Evolutionary conservation across 2,797 vertebrate species (phyloP).

Genomic region (Tiaroga cobitis): DNA sequence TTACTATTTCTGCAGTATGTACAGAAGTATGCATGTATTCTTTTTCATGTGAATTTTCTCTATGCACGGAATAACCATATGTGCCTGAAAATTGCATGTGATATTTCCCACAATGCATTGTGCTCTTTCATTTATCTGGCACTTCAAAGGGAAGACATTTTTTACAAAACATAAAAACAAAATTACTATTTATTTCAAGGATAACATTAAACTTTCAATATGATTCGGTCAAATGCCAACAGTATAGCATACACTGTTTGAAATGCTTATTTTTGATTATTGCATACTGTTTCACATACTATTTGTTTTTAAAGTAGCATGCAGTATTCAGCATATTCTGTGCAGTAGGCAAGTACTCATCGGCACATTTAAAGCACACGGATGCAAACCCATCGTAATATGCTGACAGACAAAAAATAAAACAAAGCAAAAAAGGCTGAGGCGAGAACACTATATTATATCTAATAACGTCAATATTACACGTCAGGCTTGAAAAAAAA

Average conservation of each 20-base stretch:
- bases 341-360: background rate
- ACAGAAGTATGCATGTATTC: background rate
- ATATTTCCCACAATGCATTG: background rate
- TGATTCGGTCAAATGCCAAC: background rate
- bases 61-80: background rate
- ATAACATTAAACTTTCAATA: background rate
- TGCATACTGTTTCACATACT: no score
- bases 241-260: background rate
- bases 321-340: background rate
- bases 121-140: background rate
- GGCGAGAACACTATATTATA: conserved; percentile 44
- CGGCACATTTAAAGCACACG: background rate
- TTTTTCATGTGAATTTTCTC: background rate
- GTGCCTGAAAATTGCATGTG: background rate
- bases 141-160: background rate
- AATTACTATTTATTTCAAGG: background rate
- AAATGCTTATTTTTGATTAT: background rate
- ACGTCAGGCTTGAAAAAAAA: conserved; percentile 45
- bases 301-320: background rate
- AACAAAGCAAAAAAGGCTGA: conserved; percentile 10
- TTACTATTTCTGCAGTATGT: background rate
- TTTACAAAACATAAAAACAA: background rate
- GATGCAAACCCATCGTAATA: background rate
- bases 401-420: conserved; percentile 51
- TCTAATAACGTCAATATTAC: conserved; percentile 44